Evolutionary conservation across 2,888 invertebrate genomes (phyloP).

Genomic region (Hyposoter dolosus): DNA sequence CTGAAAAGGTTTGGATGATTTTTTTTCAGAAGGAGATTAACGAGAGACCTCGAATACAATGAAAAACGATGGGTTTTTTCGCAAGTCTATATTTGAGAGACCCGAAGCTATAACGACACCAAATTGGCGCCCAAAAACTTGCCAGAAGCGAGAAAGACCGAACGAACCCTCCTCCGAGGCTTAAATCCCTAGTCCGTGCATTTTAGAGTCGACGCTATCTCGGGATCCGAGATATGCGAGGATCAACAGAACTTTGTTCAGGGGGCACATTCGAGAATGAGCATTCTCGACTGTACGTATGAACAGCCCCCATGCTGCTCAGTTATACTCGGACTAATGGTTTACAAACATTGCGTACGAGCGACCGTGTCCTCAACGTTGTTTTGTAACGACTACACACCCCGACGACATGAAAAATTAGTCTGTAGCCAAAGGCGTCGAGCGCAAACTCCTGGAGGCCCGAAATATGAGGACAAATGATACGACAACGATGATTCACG

Average conservation of each 20-base stretch:
- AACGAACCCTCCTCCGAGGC: conserved; percentile 1
- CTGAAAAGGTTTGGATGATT: background rate
- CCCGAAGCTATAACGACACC: conserved; percentile 10
- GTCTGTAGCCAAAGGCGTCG: conserved; percentile 55
- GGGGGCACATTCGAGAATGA: conserved; percentile 20
- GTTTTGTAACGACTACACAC: conserved; percentile 37
- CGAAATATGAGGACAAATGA: conserved; percentile 12
- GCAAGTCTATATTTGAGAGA: background rate
- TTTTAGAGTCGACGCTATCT: conserved; percentile 28
- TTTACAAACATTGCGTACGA: conserved; percentile 76
- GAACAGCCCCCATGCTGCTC: conserved; percentile 56
- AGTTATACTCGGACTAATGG: conserved; percentile 74
- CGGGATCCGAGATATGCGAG: conserved; percentile 22
- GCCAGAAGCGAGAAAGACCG: conserved; percentile 38
- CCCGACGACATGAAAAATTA: conserved; percentile 37
- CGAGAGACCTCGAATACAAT: background rate
- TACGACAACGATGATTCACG: background rate
- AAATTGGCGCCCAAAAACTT: conserved; percentile 51
- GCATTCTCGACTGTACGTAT: conserved; percentile 60
- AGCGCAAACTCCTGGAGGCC: conserved; percentile 17
- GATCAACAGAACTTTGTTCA: conserved; percentile 21
- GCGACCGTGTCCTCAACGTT: conserved; percentile 45
- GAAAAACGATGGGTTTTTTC: background rate
- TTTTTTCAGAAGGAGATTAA: background rate
- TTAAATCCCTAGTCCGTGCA: conserved; percentile 41